Percentiles rank a stretch among this genome's conserved stretches.
These are phyloP conservation scores for Cyanoramphus novaezelandiae DNA, from an alignment of 2,113 vertebrate species.

Conservation along the genomic window DNA sequence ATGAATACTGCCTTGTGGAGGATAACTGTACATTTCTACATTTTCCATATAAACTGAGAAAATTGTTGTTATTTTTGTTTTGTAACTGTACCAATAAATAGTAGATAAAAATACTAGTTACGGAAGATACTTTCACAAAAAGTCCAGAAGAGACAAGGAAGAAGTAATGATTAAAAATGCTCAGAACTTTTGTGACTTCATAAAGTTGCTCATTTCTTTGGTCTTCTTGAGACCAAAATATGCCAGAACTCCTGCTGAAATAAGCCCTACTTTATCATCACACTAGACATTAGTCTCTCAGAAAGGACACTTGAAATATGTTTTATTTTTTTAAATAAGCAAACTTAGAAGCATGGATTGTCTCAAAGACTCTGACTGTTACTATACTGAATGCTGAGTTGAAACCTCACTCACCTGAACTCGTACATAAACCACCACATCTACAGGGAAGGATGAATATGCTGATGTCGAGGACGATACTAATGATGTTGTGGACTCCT, in stretches of 20 bases:
- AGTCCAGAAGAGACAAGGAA: background rate
- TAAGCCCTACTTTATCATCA: background rate
- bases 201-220: background rate
- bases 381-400: background rate
- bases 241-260: background rate
- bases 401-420: constrained; percentile 90
- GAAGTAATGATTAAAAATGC: background rate
- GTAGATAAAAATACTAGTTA: background rate
- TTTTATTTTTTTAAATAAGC: background rate
- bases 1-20: background rate
- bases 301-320: background rate
- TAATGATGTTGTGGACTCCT: constrained; percentile 93
- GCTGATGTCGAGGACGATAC: constrained; percentile 93
- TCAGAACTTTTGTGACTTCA: background rate
- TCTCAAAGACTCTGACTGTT: background rate
- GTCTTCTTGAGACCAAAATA: background rate
- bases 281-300: background rate
- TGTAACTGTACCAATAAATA: background rate
- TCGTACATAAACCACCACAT: constrained; percentile 97
- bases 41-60: background rate
- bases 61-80: background rate
- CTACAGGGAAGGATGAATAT: constrained; percentile 97
- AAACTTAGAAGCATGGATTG: background rate
- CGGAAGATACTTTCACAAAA: background rate
- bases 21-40: background rate